Percentiles rank a stretch among this genome's conserved stretches.
phyloP scores from a whole-genome alignment of 2,113 vertebrate genomes.

The Atrichornis clamosus region DNA sequence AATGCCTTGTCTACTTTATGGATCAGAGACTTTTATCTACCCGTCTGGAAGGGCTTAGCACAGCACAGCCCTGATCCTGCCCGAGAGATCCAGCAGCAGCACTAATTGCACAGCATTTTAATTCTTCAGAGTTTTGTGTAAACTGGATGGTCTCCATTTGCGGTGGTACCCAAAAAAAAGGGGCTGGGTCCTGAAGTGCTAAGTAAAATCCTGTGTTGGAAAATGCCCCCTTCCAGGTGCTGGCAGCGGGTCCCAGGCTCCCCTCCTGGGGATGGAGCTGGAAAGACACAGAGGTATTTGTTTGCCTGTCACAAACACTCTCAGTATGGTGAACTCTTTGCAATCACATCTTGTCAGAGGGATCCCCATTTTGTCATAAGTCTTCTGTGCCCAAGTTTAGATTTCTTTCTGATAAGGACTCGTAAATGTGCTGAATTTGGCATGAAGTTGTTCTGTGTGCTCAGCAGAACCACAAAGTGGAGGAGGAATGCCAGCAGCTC shows the following conservation, averaged over 20 bases:
- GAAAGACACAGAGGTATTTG: neutral
- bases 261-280: neutral
- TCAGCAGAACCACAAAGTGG: neutral
- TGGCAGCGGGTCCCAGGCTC: neutral
- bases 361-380: neutral
- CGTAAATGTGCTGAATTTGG: neutral
- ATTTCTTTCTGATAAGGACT: neutral
- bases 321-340: neutral
- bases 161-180: neutral
- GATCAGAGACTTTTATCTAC: conserved; percentile 28
- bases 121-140: neutral
- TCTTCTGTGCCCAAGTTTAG: neutral
- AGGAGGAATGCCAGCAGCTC: neutral
- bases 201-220: neutral
- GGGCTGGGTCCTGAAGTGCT: neutral
- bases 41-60: conserved; percentile 20
- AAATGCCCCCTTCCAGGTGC: neutral
- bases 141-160: neutral
- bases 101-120: neutral
- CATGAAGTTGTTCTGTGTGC: neutral
- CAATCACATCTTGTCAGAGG: neutral
- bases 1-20: conserved; percentile 21
- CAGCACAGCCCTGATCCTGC: neutral
- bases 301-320: neutral
- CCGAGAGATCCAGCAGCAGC: neutral